Base-by-base conservation (phyloP, 2,797 vertebrate species). In the Acrossocheilus fasciatus region DNA sequence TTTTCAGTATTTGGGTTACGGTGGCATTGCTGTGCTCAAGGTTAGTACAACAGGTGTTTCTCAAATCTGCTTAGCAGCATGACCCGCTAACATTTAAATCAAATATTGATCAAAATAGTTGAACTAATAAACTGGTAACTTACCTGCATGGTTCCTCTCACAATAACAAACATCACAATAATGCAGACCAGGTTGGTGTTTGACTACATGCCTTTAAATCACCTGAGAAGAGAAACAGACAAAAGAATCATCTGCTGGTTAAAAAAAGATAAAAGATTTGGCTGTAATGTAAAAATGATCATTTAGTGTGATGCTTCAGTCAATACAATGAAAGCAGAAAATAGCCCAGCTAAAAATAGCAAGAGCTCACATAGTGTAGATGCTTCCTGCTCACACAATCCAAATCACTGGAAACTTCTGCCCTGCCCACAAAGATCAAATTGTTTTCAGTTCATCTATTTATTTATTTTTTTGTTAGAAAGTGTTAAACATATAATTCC, bases 1-100 rank as follows among this genome's bases (percentile, higher is more conserved):
- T 23, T 47, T 54, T 84, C 43, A 18, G 81, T 82, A 85, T 85
- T 78, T 77, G 86, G 82, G 81, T 85, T 12, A 84, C 69, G 50
- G 74, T 75, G 83, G 54, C 83, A 76, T 88, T 89, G 88, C 92
- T 91, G 89, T 89, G 11, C 89, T 96, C 93, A 96, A 97, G 96
- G 96, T 97, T 93, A 96, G 96, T 96, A 87, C 86, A 91, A 93
- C 93, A 95, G 94, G 94, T 95, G 94, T 83, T 88, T 88, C 39
- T 59, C 87, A 90, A 90, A 92, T 52, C 57, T 26, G 30, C 57
- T 81, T 15, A 73, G n/a, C 73, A 59, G 91, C 91, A 81, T 87
- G 92, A 91, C 76, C 52, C 66, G 36, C 86, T 90, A 87, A 87
- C 70, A 91, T 92, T 93, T 92, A 52, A 89, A 83, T 78, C 73